phyloP scores from a whole-genome alignment of 2,113 vertebrate species.

The Microcebus tavaratra region DNA sequence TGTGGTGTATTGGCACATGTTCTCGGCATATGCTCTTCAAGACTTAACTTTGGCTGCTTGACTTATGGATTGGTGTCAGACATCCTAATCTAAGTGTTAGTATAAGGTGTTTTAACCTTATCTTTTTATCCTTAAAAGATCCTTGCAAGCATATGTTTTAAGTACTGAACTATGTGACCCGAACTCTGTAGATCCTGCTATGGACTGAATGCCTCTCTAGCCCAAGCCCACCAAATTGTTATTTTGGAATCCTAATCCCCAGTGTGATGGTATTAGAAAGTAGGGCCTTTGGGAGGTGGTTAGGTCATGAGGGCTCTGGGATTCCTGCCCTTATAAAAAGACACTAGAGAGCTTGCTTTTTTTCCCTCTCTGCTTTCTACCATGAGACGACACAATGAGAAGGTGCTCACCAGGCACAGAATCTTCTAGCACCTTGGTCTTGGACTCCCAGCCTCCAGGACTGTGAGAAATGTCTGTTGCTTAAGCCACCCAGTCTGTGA shows the following conservation, averaged over 20 bases:
- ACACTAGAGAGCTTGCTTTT: neutral
- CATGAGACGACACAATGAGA: neutral
- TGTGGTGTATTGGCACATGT: neutral
- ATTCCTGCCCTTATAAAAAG: neutral
- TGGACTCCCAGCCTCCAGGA: neutral
- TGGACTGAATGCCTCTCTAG: neutral
- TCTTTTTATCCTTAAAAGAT: neutral
- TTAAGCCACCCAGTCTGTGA: neutral
- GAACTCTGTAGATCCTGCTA: neutral
- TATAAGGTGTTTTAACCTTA: neutral
- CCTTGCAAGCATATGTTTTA: constrained; percentile 17
- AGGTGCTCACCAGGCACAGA: neutral
- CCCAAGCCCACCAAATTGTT: neutral
- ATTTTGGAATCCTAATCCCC: neutral
- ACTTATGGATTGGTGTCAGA: neutral
- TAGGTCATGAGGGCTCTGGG: neutral
- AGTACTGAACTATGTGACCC: neutral
- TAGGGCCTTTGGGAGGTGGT: neutral
- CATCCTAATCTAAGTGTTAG: neutral
- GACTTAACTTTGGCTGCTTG: neutral
- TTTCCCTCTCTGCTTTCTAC: neutral
- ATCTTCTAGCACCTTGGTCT: neutral
- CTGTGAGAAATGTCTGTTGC: neutral
- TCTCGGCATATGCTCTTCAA: neutral
- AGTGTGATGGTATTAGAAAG: neutral